Percentiles rank a stretch among this genome's conserved stretches.
Conservation (phyloP, 1,140 invertebrate genomes). For the Apis florea region DNA sequence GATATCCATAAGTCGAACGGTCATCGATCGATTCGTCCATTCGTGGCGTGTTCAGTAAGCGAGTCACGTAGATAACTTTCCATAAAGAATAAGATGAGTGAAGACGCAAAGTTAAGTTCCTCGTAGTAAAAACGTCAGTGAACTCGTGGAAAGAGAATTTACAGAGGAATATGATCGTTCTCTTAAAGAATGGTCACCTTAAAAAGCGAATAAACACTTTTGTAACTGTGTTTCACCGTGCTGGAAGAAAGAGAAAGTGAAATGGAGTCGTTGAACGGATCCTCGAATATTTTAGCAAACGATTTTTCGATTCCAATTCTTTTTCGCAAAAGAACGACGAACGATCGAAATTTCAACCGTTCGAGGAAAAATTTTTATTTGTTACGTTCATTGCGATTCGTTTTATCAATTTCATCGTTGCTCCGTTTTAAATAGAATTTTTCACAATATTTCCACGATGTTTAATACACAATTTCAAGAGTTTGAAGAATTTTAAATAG, state of each 20-base stretch:
- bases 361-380: background rate
- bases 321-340: background rate
- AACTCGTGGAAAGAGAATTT: slow-evolving; percentile 38
- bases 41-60: background rate
- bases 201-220: slow-evolving; percentile 38
- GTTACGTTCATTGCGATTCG: too few species aligned
- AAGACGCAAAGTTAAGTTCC: slow-evolving; percentile 23
- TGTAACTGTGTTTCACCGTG: background rate
- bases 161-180: background rate
- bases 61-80: slow-evolving; percentile 21
- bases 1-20: too few species aligned
- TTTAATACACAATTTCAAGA: background rate
- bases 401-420: background rate
- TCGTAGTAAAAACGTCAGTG: slow-evolving; percentile 25
- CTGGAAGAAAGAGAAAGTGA: background rate
- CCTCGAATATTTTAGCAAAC: background rate
- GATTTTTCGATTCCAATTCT: background rate
- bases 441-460: background rate
- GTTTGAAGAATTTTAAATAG: too few species aligned
- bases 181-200: slow-evolving; percentile 25
- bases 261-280: background rate
- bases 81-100: slow-evolving; percentile 16
- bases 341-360: background rate
- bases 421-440: background rate
- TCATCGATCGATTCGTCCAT: background rate